Evolutionary conservation across 1,140 invertebrate genomes (phyloP).

Genomic region (Magallana gigas): DNA sequence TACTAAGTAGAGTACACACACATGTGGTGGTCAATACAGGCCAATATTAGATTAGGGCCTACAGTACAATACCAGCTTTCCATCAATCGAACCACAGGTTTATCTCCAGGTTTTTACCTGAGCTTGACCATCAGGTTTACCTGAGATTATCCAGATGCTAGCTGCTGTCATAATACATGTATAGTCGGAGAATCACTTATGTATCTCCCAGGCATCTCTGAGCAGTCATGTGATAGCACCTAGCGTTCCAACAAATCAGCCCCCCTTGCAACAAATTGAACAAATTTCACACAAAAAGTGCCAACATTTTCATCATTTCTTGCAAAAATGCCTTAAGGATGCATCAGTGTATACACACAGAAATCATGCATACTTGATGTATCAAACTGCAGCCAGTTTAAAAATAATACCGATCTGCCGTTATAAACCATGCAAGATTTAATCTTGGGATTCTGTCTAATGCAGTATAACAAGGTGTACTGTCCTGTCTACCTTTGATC

Average conservation of each 20-base stretch:
- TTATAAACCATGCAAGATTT: background rate
- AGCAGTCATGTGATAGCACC: background rate
- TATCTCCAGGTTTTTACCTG: background rate
- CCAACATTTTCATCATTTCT: background rate
- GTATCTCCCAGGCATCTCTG: background rate
- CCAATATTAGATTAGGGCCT: background rate
- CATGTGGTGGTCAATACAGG: background rate
- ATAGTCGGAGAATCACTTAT: background rate
- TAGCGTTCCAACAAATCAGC: too few species aligned
- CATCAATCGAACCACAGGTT: too few species aligned
- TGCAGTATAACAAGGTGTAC: background rate
- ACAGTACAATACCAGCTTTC: background rate
- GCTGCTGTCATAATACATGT: background rate
- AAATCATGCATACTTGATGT: background rate
- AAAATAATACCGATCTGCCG: background rate
- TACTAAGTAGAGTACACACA: background rate
- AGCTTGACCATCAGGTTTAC: background rate
- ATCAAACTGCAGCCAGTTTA: background rate
- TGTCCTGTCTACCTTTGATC: background rate
- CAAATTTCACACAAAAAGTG: conserved; percentile 11
- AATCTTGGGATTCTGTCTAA: background rate
- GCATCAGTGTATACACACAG: background rate
- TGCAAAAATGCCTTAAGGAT: background rate
- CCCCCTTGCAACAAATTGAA: background rate
- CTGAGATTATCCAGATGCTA: conserved; percentile 22